A percentile compares a stretch with the other conserved stretches of the same genome.
These are phyloP conservation scores for Oophaga sylvatica DNA, from an alignment of 2,797 vertebrate species.

Conservation along the genomic window DNA sequence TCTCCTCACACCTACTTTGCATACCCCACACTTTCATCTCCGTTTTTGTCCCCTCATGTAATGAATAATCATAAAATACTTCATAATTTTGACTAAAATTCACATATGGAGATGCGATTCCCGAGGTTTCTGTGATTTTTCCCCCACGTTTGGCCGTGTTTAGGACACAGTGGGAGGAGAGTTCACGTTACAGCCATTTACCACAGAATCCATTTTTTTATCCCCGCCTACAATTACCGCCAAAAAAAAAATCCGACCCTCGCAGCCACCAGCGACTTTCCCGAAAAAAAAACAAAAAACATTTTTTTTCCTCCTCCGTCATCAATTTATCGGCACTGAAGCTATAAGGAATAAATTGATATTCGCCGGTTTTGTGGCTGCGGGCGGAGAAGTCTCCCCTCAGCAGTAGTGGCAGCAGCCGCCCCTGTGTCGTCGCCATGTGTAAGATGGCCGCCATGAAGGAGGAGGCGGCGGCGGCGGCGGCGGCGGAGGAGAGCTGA, in stretches of 20 bases:
- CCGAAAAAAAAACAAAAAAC: no score
- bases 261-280: no score
- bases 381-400: not conserved
- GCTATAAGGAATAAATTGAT: not conserved
- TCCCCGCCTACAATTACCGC: conserved; percentile 59
- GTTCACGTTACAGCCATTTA: conserved; percentile 50
- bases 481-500: conserved; percentile 46
- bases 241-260: conserved; percentile 50
- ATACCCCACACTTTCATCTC: no score
- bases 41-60: no score
- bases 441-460: conserved; percentile 55
- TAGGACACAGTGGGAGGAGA: not conserved
- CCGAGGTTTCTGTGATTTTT: not conserved
- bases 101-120: not conserved
- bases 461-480: no score
- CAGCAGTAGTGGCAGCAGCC: not conserved
- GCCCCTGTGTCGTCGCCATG: conserved; percentile 24
- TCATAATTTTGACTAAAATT: not conserved
- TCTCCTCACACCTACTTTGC: no score
- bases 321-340: not conserved
- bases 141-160: not conserved
- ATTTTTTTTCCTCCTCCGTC: no score
- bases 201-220: conserved; percentile 30
- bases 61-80: not conserved
- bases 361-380: not conserved